Evolutionary conservation across 1,140 invertebrate genomes (phyloP).

Genomic region (Drosophila jambulina): DNA sequence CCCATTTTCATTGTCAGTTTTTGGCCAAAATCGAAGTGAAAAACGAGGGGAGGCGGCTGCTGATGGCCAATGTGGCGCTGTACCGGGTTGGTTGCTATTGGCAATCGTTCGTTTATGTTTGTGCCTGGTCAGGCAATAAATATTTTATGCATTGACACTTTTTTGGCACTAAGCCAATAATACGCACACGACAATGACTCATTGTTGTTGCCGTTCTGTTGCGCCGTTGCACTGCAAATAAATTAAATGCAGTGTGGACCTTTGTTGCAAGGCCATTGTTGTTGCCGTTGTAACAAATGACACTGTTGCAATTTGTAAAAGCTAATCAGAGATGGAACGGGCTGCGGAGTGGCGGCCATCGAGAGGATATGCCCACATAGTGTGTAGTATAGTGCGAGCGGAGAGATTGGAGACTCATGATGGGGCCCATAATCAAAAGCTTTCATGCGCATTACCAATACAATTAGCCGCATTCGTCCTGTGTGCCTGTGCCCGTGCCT

Average conservation of each 20-base stretch:
- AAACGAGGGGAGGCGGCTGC: neutral
- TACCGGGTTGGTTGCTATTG: neutral
- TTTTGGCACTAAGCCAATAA: conserved; percentile 68
- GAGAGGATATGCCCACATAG: conserved; percentile 1
- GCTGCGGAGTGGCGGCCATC: conserved; percentile 7
- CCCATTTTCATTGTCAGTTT: conserved; percentile 24
- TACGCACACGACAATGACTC: conserved; percentile 58
- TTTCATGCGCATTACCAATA: conserved; percentile 77
- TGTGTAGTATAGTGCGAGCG: neutral
- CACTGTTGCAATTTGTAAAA: conserved; percentile 75
- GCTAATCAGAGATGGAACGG: conserved; percentile 68
- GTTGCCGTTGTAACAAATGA: conserved; percentile 65
- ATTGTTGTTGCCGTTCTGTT: conserved; percentile 49
- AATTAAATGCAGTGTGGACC: conserved; percentile 68
- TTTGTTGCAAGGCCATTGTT: conserved; percentile 30
- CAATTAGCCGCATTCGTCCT: conserved; percentile 67
- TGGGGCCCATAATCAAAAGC: conserved; percentile 67
- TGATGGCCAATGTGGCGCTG: neutral
- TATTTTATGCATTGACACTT: conserved; percentile 65
- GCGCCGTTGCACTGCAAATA: conserved; percentile 56
- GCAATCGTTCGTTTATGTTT: conserved; percentile 39
- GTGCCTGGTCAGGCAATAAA: conserved; percentile 49
- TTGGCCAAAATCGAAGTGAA: conserved; percentile 32
- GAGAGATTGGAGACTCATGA: conserved; percentile 38
- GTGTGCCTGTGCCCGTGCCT: conserved; percentile 8